Conservation (phyloP, 2,888 invertebrate species). For the Agrenia bidenticulata region DNA sequence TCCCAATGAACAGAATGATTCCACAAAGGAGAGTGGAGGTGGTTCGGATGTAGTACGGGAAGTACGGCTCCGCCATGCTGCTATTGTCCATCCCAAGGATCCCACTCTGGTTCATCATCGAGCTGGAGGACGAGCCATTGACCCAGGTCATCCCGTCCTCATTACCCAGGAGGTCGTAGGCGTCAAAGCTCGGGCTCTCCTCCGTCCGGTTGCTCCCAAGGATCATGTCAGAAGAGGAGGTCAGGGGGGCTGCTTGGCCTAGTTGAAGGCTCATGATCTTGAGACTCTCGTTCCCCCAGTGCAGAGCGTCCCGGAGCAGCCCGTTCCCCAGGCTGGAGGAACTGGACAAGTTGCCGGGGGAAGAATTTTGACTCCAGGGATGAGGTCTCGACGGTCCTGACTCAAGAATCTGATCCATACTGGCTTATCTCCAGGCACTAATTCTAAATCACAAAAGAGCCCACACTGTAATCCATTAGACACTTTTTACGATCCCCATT, state of each 20-base stretch:
- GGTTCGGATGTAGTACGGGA: conserved; percentile 82
- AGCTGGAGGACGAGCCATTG: not conserved
- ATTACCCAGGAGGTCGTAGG: not conserved
- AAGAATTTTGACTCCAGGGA: conserved; percentile 9
- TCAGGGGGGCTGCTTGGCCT: not conserved
- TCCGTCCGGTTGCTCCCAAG: not conserved
- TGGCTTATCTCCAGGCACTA: conserved; percentile 18
- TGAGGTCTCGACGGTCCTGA: not conserved
- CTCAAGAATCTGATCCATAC: not conserved
- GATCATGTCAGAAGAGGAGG: not conserved
- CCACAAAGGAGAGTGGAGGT: conserved; percentile 87
- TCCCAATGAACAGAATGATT: conserved; percentile 83
- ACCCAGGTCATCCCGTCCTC: not conserved
- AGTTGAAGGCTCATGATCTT: conserved; percentile 19
- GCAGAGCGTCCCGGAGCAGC: conserved; percentile 3
- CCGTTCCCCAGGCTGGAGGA: not conserved
- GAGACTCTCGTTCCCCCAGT: conserved; percentile 16
- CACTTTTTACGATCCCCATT: not conserved
- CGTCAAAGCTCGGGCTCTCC: not conserved
- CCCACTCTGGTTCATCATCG: not conserved
- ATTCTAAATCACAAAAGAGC: conserved; percentile 20
- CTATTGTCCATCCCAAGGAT: not conserved
- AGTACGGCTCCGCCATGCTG: conserved; percentile 52
- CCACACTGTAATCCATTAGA: not conserved
- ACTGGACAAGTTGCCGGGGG: conserved; percentile 1